phyloP scores from a whole-genome alignment of 2,888 invertebrate genomes.

The Drosophila pegasa region DNA sequence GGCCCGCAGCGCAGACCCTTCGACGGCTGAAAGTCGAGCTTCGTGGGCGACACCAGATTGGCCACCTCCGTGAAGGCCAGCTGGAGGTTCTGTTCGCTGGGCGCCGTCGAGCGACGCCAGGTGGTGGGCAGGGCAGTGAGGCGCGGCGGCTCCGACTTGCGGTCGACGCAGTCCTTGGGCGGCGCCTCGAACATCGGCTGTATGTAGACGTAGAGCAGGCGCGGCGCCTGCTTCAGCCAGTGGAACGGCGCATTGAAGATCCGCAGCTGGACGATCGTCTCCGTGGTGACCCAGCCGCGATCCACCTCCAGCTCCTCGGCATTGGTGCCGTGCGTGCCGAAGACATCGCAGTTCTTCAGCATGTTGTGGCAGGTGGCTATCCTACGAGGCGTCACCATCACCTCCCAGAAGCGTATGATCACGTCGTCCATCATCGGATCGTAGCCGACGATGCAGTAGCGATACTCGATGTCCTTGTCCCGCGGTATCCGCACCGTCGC shows the following conservation, averaged over 20 bases:
- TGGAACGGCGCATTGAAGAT: conserved; percentile 91
- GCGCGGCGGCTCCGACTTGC: fast-evolving
- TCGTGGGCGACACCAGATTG: conserved; percentile 86
- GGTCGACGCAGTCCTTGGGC: conserved; percentile 54
- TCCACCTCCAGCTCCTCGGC: conserved; percentile 87
- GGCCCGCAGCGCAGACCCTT: conserved; percentile 91
- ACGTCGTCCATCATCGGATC: conserved; percentile 86
- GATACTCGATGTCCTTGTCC: conserved; percentile 88
- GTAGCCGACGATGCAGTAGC: conserved; percentile 90
- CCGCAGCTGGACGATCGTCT: conserved; percentile 92
- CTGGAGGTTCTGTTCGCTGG: conserved; percentile 14
- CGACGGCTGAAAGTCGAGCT: conserved; percentile 88
- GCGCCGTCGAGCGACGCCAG: conserved; percentile 67
- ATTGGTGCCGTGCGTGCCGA: conserved; percentile 88
- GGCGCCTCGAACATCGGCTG: conserved; percentile 88
- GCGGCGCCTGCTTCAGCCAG: conserved; percentile 88
- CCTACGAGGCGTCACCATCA: conserved; percentile 88
- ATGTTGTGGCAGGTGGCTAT: conserved; percentile 85
- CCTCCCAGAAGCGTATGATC: conserved; percentile 92
- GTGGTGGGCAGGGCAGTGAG: not conserved
- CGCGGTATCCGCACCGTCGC: conserved; percentile 88
- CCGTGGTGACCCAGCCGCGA: conserved; percentile 92
- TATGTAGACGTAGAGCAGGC: conserved; percentile 89
- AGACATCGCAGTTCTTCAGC: conserved; percentile 86
- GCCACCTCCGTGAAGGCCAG: conserved; percentile 87